These are phyloP conservation scores for Agapornis roseicollis DNA, from an alignment of 2,113 vertebrate genomes.

Conservation along the genomic window DNA sequence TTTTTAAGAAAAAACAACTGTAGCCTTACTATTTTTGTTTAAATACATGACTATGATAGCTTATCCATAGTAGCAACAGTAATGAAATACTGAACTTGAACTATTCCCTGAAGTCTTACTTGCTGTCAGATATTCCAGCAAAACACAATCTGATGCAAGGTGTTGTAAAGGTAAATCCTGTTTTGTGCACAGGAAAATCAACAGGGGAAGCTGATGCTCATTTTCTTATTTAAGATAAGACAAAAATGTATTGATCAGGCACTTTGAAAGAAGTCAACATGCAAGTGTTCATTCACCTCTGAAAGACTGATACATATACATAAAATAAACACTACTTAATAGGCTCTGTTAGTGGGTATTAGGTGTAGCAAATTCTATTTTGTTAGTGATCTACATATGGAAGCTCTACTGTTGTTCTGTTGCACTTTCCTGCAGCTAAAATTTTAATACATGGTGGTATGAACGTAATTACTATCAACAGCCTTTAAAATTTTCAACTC, in stretches of 20 bases:
- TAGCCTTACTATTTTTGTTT: not conserved
- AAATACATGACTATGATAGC: not conserved
- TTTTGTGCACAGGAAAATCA: not conserved
- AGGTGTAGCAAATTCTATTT: not conserved
- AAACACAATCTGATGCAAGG: not conserved
- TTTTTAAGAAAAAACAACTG: not conserved
- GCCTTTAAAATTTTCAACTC: not conserved
- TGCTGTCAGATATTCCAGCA: not conserved
- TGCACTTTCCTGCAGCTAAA: not conserved
- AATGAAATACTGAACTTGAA: not conserved
- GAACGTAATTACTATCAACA: not conserved
- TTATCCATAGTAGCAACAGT: not conserved
- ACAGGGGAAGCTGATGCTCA: not conserved
- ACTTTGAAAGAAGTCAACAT: not conserved
- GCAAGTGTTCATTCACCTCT: not conserved
- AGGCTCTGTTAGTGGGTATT: not conserved
- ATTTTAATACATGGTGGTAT: not conserved
- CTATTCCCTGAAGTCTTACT: not conserved
- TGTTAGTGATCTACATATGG: not conserved
- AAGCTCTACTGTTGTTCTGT: not conserved
- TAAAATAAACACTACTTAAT: not conserved
- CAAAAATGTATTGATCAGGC: not conserved
- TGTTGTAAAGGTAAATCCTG: not conserved
- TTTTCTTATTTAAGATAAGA: not conserved
- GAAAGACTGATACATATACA: rapidly evolving